Base-by-base conservation (phyloP, 1,140 invertebrate species). In the Drosophila ficusphila region DNA sequence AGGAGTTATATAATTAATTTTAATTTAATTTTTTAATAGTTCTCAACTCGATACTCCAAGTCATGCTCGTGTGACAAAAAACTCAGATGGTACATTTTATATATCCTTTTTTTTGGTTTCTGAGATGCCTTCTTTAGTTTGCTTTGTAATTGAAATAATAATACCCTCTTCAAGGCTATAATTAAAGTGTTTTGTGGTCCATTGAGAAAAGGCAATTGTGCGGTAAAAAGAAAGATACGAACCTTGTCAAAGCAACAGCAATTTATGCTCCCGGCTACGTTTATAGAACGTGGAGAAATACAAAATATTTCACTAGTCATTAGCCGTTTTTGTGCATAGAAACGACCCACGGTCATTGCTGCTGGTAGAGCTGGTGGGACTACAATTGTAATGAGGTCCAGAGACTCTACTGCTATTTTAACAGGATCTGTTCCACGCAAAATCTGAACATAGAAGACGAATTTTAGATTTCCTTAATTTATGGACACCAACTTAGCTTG, bases 171-270 rank as follows among this genome's bases (percentile, higher is more conserved):
- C n/a, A n/a, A n/a, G n/a, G n/a, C n/a, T n/a, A n/a, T n/a, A n/a
- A n/a, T n/a, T n/a, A n/a, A n/a, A n/a, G n/a, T n/a, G n/a, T n/a
- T n/a, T n/a, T n/a, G n/a, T n/a, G n/a, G n/a, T n/a, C n/a, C n/a
- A n/a, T n/a, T n/a, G n/a, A n/a, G n/a, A n/a, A n/a, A n/a, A n/a
- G n/a, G n/a, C n/a, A n/a, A n/a, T n/a, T n/a, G 47, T 21, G 5
- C 23, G 38, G 51, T 16, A 8, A 9, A 14, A 16, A 38, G 14
- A 38, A 16, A 3, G 2, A 6, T 23, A 29, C 69, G 29, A 31
- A 97, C 97, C 95, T 99, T 99, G 92, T 99, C 99, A 92, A 99
- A 99, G 88, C 98, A 99, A 44, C 99, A 94, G 76, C 97, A 96
- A 92, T 99, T 97, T n/a, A 99, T 93, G 25, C 97, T 98, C 0